Evolutionary conservation across 2,797 vertebrate genomes (phyloP).

Genomic region (Eidolon dupreanum): DNA sequence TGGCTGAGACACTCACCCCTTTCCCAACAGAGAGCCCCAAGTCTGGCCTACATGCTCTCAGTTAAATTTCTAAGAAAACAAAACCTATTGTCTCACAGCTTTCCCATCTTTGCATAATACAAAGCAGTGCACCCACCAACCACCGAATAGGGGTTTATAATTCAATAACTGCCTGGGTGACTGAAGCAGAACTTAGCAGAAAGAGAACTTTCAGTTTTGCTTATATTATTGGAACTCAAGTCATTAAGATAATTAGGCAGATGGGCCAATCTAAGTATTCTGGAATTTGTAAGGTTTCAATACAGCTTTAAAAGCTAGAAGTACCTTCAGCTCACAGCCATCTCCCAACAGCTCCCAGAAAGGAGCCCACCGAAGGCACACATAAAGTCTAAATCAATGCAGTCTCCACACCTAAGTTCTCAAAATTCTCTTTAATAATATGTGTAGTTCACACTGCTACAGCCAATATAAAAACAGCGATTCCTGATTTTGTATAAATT

Average conservation of each 20-base stretch:
- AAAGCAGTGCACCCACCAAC: not conserved
- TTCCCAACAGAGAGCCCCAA: not conserved
- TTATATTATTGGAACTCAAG: not conserved
- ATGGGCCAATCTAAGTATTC: not conserved
- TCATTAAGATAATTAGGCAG: not conserved
- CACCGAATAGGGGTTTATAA: not conserved
- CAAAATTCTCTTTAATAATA: constrained; percentile 42
- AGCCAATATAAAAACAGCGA: not conserved
- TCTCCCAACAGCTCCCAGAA: not conserved
- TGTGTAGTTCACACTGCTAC: not conserved
- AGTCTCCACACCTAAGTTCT: not conserved
- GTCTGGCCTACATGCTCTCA: not conserved
- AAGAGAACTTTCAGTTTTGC: not conserved
- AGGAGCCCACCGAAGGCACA: not conserved
- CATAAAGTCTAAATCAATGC: not conserved
- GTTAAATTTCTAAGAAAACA: not conserved
- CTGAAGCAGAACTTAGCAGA: not conserved
- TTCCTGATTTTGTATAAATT: constrained; percentile 27
- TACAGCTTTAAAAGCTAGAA: not conserved
- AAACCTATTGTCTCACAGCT: not conserved
- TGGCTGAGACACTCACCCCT: not conserved
- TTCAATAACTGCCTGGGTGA: not conserved
- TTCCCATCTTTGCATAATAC: not conserved
- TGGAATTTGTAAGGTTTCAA: not conserved
- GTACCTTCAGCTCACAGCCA: not conserved